Percentiles rank a stretch among this genome's conserved stretches.
These are phyloP conservation scores for Boulengeromyrus knoepffleri DNA, from an alignment of 2,113 vertebrate genomes.

Conservation along the genomic window DNA sequence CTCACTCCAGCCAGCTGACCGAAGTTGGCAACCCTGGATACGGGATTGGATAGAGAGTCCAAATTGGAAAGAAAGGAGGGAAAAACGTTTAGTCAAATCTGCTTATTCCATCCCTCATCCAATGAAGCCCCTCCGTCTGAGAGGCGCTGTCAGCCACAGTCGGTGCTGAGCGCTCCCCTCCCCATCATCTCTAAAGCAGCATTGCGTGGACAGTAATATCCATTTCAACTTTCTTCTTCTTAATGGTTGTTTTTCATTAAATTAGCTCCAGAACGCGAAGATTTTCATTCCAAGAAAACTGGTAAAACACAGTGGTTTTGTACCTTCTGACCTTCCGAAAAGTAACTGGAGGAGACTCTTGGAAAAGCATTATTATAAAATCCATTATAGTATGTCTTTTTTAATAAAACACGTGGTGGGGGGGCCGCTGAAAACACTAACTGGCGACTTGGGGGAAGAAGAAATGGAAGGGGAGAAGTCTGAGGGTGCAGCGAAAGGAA, in stretches of 20 bases:
- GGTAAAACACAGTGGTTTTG: not conserved
- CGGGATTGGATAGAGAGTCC: constrained; percentile 1
- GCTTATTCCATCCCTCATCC: constrained; percentile 21
- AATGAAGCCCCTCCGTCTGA: constrained; percentile 22
- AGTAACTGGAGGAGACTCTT: constrained; percentile 17
- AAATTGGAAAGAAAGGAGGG: not conserved
- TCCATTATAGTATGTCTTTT: constrained; percentile 72
- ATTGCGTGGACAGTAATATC: not conserved
- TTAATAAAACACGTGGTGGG: constrained; percentile 89
- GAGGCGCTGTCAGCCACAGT: constrained; percentile 48
- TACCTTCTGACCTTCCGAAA: not conserved
- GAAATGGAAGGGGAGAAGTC: constrained; percentile 75
- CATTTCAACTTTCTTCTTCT: not conserved
- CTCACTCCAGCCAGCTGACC: not conserved
- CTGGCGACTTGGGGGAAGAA: constrained; percentile 76
- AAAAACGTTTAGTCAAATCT: not conserved
- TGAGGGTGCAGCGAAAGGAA: constrained; percentile 80
- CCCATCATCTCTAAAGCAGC: not conserved
- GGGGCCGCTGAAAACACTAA: constrained; percentile 84
- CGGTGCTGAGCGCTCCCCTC: constrained; percentile 51
- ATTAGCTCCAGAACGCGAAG: not conserved
- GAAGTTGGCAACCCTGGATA: not conserved
- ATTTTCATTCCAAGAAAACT: not conserved
- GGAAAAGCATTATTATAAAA: constrained; percentile 8
- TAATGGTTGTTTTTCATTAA: not conserved